These are phyloP conservation scores for Psammodynastes pulverulentus DNA, from an alignment of 2,113 vertebrate species.

Conservation along the genomic window DNA sequence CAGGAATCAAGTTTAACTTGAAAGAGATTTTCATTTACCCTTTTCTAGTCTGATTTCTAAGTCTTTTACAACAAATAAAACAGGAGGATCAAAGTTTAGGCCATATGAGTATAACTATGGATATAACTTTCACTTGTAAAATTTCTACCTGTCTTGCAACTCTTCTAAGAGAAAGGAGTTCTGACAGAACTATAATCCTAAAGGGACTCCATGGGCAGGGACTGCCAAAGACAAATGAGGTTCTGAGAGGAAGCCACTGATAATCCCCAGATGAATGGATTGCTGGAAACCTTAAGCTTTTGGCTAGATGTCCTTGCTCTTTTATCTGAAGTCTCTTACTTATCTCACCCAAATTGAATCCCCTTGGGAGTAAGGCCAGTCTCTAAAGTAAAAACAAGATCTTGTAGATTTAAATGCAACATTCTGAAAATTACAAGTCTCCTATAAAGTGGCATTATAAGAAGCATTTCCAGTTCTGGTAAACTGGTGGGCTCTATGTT, in stretches of 20 bases:
- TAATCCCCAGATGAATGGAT: not conserved
- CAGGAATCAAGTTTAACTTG: not conserved
- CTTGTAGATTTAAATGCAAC: not conserved
- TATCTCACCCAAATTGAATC: not conserved
- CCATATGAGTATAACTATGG: not conserved
- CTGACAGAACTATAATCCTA: not conserved
- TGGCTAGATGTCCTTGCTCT: not conserved
- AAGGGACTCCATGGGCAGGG: not conserved
- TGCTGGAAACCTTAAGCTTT: not conserved
- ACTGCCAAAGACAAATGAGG: not conserved
- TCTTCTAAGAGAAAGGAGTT: not conserved
- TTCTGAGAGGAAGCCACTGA: not conserved
- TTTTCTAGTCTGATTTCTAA: not conserved
- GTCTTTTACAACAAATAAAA: not conserved
- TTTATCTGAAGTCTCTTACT: not conserved
- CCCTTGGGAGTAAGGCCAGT: not conserved
- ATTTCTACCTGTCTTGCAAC: not conserved
- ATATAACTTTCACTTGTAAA: not conserved
- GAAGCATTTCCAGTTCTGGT: constrained; percentile 6
- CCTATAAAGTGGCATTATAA: not conserved
- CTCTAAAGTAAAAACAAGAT: not conserved
- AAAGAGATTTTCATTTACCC: not conserved
- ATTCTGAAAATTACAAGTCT: not conserved
- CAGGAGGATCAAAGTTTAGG: not conserved
- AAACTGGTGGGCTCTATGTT: not conserved